A percentile compares a stretch with the other conserved stretches of the same genome.
These are phyloP conservation scores for Coronaproctus castanopsis DNA, from an alignment of 2,888 invertebrate species.

Conservation along the genomic window DNA sequence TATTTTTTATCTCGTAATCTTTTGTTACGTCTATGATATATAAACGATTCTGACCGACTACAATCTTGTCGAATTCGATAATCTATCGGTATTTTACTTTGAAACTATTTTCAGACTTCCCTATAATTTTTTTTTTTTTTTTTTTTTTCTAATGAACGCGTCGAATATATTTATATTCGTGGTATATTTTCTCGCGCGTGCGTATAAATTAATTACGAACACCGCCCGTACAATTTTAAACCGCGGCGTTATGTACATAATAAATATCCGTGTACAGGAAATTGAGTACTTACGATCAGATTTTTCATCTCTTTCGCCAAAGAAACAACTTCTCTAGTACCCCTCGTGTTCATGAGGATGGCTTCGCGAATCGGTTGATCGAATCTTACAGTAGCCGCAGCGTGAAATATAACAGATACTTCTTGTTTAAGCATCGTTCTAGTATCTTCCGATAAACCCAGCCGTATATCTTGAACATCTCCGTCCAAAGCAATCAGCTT, in stretches of 20 bases:
- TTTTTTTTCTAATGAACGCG: too few relatives aligned
- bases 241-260: neutral
- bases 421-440: slow-evolving; percentile 24
- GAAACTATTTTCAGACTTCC: too few relatives aligned
- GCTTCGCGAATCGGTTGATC: slow-evolving; percentile 25
- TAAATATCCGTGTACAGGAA: neutral
- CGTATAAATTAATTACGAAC: too few relatives aligned
- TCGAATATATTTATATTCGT: too few relatives aligned
- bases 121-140: too few relatives aligned
- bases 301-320: slow-evolving; percentile 32
- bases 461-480: slow-evolving; percentile 12
- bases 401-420: slow-evolving; percentile 21
- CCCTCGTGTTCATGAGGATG: slow-evolving; percentile 38
- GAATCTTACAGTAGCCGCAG: slow-evolving; percentile 22
- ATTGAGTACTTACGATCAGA: slow-evolving; percentile 26
- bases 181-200: too few relatives aligned
- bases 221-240: too few relatives aligned
- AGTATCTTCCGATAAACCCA: slow-evolving; percentile 15
- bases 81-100: too few relatives aligned
- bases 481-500: slow-evolving; percentile 11
- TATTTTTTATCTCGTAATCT: too few relatives aligned
- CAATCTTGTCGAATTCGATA: too few relatives aligned
- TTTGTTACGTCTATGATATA: too few relatives aligned
- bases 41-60: too few relatives aligned
- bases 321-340: slow-evolving; percentile 33